Base-by-base conservation (phyloP, 2,113 vertebrate genomes). In the Emydocephalus ijimae region DNA sequence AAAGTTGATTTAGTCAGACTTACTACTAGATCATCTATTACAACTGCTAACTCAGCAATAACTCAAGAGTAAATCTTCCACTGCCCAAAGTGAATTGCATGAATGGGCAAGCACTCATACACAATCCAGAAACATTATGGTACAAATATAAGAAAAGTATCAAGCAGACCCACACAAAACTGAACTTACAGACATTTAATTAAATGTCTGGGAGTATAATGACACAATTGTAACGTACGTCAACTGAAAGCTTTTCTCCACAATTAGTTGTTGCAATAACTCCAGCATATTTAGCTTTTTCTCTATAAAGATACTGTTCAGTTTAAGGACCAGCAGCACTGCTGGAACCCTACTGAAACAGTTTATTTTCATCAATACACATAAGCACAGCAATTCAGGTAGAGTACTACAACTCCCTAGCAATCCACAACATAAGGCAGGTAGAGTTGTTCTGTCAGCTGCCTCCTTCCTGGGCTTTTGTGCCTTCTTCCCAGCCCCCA, bases 101-200 rank as follows among this genome's bases (percentile, higher is more conserved):
- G 92, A 96, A 94, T 94, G 50, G 94, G 45, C 92, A 92, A 95
- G 91, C 88, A 1, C 24, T 87, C 14, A 48, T 2, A 90, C 0
- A 0, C 90, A 96, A 56, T 57, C 90, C 57, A 93, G 91, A 29
- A 92, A 94, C 95, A 93, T 91, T 92, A 81, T 92, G 91, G 57
- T 92, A 69, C 93, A 96, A 95, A 94, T 96, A 88, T 43, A 81
- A 81, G 95, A 93, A 94, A 96, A 95, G 94, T 96, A 96, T 87
- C 55, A 96, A 89, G 91, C 87, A 95, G 92, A 95, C 56, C 96
- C 43, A n/a, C 69, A 90, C 57, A 34, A 81, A 96, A 91, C 90
- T 91, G 92, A 95, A 95, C 97, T 94, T 94, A 95, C 69, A 96
- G 94, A 96, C 94, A 95, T 90, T 93, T 97, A 95, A 97, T 95